Percentiles rank a stretch among this genome's conserved stretches.
These are phyloP conservation scores for Cotesia glomerata DNA, from an alignment of 1,140 invertebrate species.

Conservation along the genomic window DNA sequence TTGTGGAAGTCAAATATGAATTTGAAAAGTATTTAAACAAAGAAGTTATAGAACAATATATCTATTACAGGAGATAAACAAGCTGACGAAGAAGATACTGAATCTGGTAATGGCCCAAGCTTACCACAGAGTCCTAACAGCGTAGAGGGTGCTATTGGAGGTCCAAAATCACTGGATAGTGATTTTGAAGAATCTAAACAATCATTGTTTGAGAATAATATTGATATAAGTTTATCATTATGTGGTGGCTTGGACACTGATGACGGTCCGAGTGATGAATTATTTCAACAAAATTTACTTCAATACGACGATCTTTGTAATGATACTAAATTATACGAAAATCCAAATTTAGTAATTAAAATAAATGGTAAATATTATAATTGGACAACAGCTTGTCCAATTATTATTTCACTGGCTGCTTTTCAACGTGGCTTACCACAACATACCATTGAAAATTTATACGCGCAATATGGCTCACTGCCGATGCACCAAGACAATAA, in stretches of 20 bases:
- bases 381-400: slow-evolving; percentile 86
- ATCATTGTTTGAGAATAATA: slow-evolving; percentile 66
- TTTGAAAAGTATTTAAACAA: no score
- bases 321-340: slow-evolving; percentile 79
- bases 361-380: slow-evolving; percentile 88
- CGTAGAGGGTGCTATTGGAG: slow-evolving; percentile 76
- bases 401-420: slow-evolving; percentile 82
- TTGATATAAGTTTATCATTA: slow-evolving; percentile 76
- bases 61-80: slow-evolving; percentile 50
- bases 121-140: slow-evolving; percentile 92
- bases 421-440: slow-evolving; percentile 83
- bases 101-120: slow-evolving; percentile 93
- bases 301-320: slow-evolving; percentile 84
- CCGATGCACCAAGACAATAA: slow-evolving; percentile 52
- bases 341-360: slow-evolving; percentile 87
- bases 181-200: slow-evolving; percentile 79
- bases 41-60: slow-evolving; percentile 4
- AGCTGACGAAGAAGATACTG: slow-evolving; percentile 85
- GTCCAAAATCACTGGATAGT: slow-evolving; percentile 75
- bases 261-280: slow-evolving; percentile 68
- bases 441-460: slow-evolving; percentile 53
- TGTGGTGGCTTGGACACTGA: slow-evolving; percentile 76
- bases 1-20: no score
- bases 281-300: slow-evolving; percentile 78
- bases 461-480: slow-evolving; percentile 57